These are phyloP conservation scores for Epizoanthus rinbou DNA, from an alignment of 92 coral and sea anemone species.

Conservation along the genomic window DNA sequence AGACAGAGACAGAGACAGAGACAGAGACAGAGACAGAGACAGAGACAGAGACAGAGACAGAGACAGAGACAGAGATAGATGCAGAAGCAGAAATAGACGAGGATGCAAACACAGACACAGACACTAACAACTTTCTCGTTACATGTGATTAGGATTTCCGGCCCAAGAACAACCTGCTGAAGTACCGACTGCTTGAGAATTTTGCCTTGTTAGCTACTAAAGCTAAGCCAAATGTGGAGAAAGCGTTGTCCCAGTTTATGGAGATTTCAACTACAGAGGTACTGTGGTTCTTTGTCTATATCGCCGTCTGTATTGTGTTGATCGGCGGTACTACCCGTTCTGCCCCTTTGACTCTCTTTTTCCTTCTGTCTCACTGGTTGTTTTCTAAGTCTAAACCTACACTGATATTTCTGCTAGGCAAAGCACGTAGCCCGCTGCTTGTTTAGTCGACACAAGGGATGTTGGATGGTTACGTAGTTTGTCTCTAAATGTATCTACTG, in stretches of 20 bases:
- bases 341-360: not conserved
- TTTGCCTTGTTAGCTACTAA: slow-evolving; percentile 89
- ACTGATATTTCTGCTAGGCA: no score
- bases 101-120: not conserved
- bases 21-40: no score
- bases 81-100: not conserved
- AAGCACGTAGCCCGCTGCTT: no score
- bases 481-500: no score
- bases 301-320: not conserved
- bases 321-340: not conserved
- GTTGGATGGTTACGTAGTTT: no score
- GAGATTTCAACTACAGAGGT: slow-evolving; percentile 97
- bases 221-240: slow-evolving; percentile 89
- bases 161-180: slow-evolving; percentile 78
- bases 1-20: no score
- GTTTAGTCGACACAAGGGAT: no score
- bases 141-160: slow-evolving; percentile 68
- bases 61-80: not conserved
- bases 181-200: slow-evolving; percentile 92
- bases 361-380: no score
- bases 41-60: no score
- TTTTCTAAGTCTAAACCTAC: no score
- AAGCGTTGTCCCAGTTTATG: slow-evolving; percentile 92
- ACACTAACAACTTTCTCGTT: not conserved
- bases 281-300: not conserved